Conservation (phyloP, 1,140 invertebrate species). For the Drosophila arawakana region DNA sequence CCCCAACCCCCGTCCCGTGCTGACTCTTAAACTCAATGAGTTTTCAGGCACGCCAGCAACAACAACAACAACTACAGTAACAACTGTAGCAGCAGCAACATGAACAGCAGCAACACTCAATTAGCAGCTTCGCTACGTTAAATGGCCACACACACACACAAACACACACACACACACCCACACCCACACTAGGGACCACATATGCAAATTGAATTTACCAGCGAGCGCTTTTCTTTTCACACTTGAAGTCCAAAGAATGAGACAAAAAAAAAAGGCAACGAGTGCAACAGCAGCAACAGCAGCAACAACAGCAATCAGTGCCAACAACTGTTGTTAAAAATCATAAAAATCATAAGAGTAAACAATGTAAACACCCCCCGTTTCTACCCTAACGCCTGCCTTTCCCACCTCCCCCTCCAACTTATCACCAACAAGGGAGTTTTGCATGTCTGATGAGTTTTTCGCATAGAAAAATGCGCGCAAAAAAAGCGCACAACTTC, state of each 20-base stretch:
- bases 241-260: conserved; percentile 52
- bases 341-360: conserved; percentile 78
- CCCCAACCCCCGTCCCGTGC: too few species aligned
- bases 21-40: neutral
- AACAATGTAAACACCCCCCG: conserved; percentile 54
- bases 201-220: conserved; percentile 78
- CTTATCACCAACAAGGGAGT: conserved; percentile 34
- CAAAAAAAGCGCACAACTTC: conserved; percentile 52
- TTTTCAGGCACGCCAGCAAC: neutral
- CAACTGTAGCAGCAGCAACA: neutral
- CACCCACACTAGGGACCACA: conserved; percentile 52
- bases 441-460: conserved; percentile 78
- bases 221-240: conserved; percentile 65
- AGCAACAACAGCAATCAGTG: conserved; percentile 33
- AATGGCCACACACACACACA: conserved; percentile 55
- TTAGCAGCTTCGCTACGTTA: conserved; percentile 75
- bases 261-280: conserved; percentile 68
- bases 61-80: conserved; percentile 18
- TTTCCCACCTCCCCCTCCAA: neutral
- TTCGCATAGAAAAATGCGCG: conserved; percentile 49
- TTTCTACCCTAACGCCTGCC: neutral
- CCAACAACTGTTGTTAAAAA: conserved; percentile 60
- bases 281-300: conserved; percentile 49
- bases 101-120: conserved; percentile 49
- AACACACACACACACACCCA: conserved; percentile 7